phyloP scores from a whole-genome alignment of 2,113 vertebrate species.

The Microtus oregoni region DNA sequence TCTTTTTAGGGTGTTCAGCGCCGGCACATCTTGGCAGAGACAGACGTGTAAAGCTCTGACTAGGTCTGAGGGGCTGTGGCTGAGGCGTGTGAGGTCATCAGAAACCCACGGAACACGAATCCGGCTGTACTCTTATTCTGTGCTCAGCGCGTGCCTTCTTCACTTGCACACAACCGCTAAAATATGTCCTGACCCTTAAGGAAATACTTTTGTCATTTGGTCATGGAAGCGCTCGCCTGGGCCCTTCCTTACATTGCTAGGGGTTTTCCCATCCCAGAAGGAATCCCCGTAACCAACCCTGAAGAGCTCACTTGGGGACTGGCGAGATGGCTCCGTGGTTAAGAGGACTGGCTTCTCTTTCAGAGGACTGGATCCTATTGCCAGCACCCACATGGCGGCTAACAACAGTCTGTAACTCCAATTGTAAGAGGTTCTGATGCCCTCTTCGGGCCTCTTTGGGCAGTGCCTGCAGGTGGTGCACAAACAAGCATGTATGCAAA shows the following conservation, averaged over 20 bases:
- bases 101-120: background rate
- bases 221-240: background rate
- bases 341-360: background rate
- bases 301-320: background rate
- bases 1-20: background rate
- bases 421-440: background rate
- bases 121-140: background rate
- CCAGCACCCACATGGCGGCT: background rate
- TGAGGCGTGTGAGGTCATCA: background rate
- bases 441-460: background rate
- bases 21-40: background rate
- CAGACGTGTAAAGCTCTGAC: background rate
- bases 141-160: background rate
- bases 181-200: background rate
- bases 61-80: background rate
- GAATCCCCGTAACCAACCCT: background rate
- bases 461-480: background rate
- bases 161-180: background rate
- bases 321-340: background rate
- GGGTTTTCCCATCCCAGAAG: background rate
- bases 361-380: background rate
- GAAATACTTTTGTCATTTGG: background rate
- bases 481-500: background rate
- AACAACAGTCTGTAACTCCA: background rate
- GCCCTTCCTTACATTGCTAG: background rate